Evolutionary conservation across 2,888 invertebrate species (phyloP), one percentile per base, ranked within the genome.

Genomic region (Neelides folsomi): DNA sequence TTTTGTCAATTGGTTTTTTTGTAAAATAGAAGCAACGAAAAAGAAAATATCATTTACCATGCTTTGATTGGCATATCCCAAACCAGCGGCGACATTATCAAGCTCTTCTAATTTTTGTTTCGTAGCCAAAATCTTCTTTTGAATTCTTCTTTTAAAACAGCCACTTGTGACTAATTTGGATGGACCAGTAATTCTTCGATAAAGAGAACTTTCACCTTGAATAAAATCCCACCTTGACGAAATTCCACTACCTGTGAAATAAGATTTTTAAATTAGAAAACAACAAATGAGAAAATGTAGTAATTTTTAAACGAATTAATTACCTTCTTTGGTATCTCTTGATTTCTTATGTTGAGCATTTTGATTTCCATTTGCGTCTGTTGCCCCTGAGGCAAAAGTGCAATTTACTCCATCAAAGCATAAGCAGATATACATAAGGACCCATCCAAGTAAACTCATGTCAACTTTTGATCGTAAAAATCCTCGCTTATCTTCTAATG

Each of bases 171-270:
- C 38, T 18, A 58, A 39, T 42, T 60, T 52, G 15, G 54, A 50
- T 20, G 60, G 48, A 18, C 53, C 53, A 36, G 35, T 52, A 34
- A 58, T 53, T 43, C 53, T 53, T 20, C 60, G 34, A 35, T 61
- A 61, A 1, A 64, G 47, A 1, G 62, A 62, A 50, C 58, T 75
- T 69, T 83, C 83, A 53, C 87, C 88, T 60, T 86, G 85, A 67
- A 92, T 84, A 75, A 90, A 92, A 70, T 88, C 87, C 90, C 90
- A 92, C 52, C 89, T 79, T 48, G 75, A 76, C 20, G 75, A 59
- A 16, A 62, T 36, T 42, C 57, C 63, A 37, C 49, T 38, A 1
- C 50, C 55, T 56, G 46, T 9, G 47, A 45, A 1, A 41, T n/a
- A n/a, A n/a, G n/a, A n/a, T n/a, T 27, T 27, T 27, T 27, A 27